phyloP scores from a whole-genome alignment of 2,888 invertebrate genomes.

The Smittia aterrima region DNA sequence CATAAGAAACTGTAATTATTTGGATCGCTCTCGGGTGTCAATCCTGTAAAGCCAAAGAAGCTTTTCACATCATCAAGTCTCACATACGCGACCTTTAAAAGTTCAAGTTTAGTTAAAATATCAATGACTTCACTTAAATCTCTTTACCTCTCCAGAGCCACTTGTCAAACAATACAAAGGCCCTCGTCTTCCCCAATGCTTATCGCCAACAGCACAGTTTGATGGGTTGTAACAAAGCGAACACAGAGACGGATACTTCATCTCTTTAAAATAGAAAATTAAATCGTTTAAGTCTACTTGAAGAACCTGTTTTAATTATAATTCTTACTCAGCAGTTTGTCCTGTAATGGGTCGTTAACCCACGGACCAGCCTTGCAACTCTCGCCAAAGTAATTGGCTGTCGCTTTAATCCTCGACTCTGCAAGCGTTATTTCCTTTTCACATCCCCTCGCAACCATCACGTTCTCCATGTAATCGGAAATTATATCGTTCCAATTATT shows the following conservation, averaged over 20 bases:
- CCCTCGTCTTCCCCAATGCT: slow-evolving; percentile 80
- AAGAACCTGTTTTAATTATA: background rate
- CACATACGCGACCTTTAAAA: slow-evolving; percentile 65
- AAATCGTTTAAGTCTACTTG: background rate
- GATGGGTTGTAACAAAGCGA: slow-evolving; percentile 64
- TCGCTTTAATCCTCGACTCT: slow-evolving; percentile 73
- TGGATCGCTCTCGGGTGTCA: slow-evolving; percentile 51
- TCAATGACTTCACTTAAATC: too few species aligned
- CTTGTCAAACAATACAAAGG: slow-evolving; percentile 76
- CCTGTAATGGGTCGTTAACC: slow-evolving; percentile 66
- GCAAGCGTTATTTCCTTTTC: slow-evolving; percentile 65
- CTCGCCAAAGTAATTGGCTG: slow-evolving; percentile 70
- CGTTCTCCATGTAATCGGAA: slow-evolving; percentile 72
- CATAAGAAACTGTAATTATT: slow-evolving; percentile 70
- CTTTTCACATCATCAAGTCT: slow-evolving; percentile 65
- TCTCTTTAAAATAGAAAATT: slow-evolving; percentile 53
- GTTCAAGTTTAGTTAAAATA: background rate
- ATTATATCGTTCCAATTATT: slow-evolving; percentile 75
- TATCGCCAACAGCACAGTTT: slow-evolving; percentile 66
- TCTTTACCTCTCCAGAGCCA: slow-evolving; percentile 71
- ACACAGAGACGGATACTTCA: slow-evolving; percentile 69
- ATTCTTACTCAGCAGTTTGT: slow-evolving; percentile 66
- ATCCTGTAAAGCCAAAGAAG: slow-evolving; percentile 61
- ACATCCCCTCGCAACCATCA: slow-evolving; percentile 69
- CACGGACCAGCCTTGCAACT: slow-evolving; percentile 87